Evolutionary conservation across 2,888 invertebrate species (phyloP).

Genomic region (Lamproptera curius): DNA sequence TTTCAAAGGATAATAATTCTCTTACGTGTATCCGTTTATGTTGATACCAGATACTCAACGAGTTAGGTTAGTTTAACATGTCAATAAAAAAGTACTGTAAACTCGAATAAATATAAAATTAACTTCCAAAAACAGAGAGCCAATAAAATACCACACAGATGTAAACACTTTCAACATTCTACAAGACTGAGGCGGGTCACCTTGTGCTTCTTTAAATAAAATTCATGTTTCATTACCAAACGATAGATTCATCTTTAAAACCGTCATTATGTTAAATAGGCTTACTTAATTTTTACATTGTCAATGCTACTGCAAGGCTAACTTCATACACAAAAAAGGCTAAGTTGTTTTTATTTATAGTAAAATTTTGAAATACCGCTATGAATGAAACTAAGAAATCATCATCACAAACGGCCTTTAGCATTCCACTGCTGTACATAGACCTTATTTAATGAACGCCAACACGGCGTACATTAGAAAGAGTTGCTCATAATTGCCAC

Average conservation of each 20-base stretch:
- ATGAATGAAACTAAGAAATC: no score
- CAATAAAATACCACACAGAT: background rate
- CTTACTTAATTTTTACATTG: slow-evolving; percentile 14
- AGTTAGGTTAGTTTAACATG: no score
- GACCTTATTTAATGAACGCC: no score
- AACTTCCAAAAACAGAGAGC: no score
- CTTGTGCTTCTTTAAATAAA: slow-evolving; percentile 4
- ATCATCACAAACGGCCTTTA: no score
- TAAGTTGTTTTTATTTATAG: slow-evolving; percentile 1
- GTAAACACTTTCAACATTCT: slow-evolving; percentile 1
- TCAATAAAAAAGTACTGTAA: no score
- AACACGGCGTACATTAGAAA: no score
- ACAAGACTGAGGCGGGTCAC: background rate
- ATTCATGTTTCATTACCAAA: slow-evolving; percentile 4
- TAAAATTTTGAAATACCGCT: no score
- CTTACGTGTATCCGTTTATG: background rate
- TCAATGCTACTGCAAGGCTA: slow-evolving; percentile 15
- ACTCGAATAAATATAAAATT: no score
- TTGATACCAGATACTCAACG: background rate
- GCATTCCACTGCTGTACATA: no score
- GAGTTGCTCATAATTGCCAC: no score
- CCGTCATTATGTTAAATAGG: slow-evolving; percentile 6
- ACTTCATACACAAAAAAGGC: slow-evolving; percentile 2
- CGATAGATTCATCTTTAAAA: slow-evolving; percentile 3
- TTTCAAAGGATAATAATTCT: no score